Evolutionary conservation across 2,113 vertebrate species (phyloP), one percentile per base, ranked within the genome.

Genomic region (Triplophysa dalaica): DNA sequence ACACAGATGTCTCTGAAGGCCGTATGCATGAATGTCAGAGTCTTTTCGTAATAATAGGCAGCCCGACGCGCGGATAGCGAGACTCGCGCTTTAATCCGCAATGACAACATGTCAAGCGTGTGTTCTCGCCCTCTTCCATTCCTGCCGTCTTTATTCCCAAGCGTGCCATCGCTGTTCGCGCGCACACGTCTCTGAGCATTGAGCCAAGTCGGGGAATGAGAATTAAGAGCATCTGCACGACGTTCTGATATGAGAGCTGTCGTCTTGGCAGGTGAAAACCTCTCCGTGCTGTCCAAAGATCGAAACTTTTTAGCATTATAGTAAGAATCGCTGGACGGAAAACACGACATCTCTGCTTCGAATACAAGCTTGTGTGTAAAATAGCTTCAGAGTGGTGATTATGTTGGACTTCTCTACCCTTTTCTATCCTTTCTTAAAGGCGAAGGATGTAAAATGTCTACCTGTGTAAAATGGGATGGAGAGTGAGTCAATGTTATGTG

Each of bases 1-100:
- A 64, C 43, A 50, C 74, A 76, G 60, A 76, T 76, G 74, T n/a
- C 61, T 70, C 69, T 63, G 67, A 79, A 72, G 67, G 77, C 41
- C 22, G 61, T 76, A 38, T 24, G 43, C 17, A 50, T 64, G 60
- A 63, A 65, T 65, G 62, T 61, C 75, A 77, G 41, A 19, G 24
- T 66, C 62, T 38, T 65, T 65, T 45, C 19, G 62, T 65, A 77
- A 77, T 77, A 77, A 65, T 52, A 50, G 26, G 45, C 19, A 8
- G 61, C 74, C 21, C 19, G 24, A 22, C 2, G 2, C 11, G 14
- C 9, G 54, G 21, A 43, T 33, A 61, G 54, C 13, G 8, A 64
- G 26, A 50, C 43, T 76, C 61, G 1, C 17, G 3, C 74, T 77
- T 77, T 77, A 77, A 77, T 77, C 62, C 62, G 4, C 1, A 3